phyloP scores from a whole-genome alignment of 2,888 invertebrate species.

The Troides aeacus region DNA sequence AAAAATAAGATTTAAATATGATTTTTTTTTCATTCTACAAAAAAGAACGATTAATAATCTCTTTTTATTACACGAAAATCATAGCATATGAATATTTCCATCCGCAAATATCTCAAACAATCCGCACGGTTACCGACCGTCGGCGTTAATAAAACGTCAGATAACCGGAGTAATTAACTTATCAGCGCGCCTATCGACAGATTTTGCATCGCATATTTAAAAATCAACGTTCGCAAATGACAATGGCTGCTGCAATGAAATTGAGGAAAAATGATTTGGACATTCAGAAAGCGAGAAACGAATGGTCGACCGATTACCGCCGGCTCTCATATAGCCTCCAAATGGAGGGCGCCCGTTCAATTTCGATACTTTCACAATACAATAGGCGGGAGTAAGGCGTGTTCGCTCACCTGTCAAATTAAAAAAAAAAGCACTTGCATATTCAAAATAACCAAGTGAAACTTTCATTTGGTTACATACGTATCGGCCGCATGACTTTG shows the following conservation, averaged over 20 bases:
- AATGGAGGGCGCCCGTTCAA: constrained; percentile 75
- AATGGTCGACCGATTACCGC: constrained; percentile 66
- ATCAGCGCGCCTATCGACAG: constrained; percentile 43
- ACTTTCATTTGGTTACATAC: constrained; percentile 32
- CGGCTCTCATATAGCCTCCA: constrained; percentile 61
- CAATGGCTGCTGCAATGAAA: constrained; percentile 58
- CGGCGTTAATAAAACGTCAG: constrained; percentile 44
- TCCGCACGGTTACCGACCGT: constrained; percentile 37
- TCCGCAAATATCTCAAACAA: constrained; percentile 31
- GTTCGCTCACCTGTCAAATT: constrained; percentile 77
- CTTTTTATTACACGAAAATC: neutral
- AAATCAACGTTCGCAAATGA: constrained; percentile 50
- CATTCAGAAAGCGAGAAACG: constrained; percentile 66
- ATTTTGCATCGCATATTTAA: constrained; percentile 38
- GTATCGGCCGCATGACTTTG: constrained; percentile 29
- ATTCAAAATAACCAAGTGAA: constrained; percentile 56
- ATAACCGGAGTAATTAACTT: constrained; percentile 55
- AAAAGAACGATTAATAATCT: neutral
- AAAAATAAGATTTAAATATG: too few species aligned
- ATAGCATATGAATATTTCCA: constrained; percentile 28
- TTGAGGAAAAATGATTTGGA: constrained; percentile 68
- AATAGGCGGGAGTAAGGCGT: constrained; percentile 75
- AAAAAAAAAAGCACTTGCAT: constrained; percentile 71
- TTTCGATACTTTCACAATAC: constrained; percentile 78
- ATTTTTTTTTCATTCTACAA: neutral